A percentile compares a stretch with the other conserved stretches of the same genome.
phyloP scores from a whole-genome alignment of 1,140 invertebrate species.

The Caenorhabditis remanei region DNA sequence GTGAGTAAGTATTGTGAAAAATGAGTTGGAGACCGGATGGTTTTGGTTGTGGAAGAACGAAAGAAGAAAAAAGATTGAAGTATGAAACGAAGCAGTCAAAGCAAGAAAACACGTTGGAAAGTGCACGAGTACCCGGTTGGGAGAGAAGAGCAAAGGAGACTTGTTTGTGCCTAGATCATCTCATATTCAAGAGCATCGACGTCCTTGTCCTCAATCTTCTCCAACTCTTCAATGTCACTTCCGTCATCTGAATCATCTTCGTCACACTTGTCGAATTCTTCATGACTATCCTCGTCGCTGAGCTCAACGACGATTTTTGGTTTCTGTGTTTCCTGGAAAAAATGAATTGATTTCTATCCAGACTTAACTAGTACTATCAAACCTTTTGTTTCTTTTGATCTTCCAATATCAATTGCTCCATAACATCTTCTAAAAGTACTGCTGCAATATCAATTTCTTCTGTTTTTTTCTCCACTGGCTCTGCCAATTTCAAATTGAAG shows the following conservation, averaged over 20 bases:
- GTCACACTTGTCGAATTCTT: constrained; percentile 38
- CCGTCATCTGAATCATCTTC: constrained; percentile 14
- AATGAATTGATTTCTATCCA: not conserved
- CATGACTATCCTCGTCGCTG: not conserved
- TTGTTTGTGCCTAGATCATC: constrained; percentile 22
- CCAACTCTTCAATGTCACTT: constrained; percentile 48
- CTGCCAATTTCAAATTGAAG: not conserved
- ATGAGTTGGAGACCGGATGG: not conserved
- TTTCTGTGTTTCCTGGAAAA: not conserved
- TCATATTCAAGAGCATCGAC: constrained; percentile 45
- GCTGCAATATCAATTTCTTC: not conserved
- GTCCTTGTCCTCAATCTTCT: constrained; percentile 52
- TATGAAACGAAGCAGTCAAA: not conserved
- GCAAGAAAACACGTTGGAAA: constrained; percentile 48
- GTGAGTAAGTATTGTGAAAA: not conserved
- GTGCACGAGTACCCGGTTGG: constrained; percentile 51
- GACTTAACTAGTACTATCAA: not conserved
- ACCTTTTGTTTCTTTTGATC: not conserved
- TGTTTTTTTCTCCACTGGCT: not conserved
- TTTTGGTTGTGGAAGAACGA: not conserved
- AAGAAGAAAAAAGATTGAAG: not conserved
- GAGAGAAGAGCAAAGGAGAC: not conserved
- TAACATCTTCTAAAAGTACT: constrained; percentile 18
- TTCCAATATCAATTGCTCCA: constrained; percentile 7
- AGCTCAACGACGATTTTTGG: not conserved